phyloP scores from a whole-genome alignment of 2,113 vertebrate species.

The Serinus canaria region DNA sequence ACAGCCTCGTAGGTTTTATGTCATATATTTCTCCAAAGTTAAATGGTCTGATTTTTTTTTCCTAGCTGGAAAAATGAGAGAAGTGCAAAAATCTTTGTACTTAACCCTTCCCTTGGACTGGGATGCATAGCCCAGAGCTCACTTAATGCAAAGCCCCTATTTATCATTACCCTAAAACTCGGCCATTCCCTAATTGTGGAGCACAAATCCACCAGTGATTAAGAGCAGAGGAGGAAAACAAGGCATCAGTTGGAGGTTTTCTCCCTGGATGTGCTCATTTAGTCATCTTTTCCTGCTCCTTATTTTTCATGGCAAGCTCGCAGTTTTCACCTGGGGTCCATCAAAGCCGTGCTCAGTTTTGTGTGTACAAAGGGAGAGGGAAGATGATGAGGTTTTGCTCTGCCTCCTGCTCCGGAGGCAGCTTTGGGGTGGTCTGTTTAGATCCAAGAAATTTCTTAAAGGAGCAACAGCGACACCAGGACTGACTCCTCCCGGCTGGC shows the following conservation, averaged over 20 bases:
- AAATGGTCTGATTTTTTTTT: neutral
- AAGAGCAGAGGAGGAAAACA: neutral
- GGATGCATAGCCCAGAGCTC: neutral
- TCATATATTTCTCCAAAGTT: neutral
- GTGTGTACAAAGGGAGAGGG: neutral
- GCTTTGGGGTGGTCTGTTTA: slow-evolving; percentile 39
- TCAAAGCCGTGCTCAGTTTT: slow-evolving; percentile 44
- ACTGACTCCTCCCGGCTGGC: neutral
- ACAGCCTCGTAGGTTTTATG: neutral
- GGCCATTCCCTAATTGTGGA: neutral
- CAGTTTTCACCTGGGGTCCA: slow-evolving; percentile 40
- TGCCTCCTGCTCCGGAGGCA: neutral
- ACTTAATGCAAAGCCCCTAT: neutral
- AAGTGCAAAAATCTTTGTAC: neutral
- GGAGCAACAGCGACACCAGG: neutral
- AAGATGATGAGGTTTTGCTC: slow-evolving; percentile 39
- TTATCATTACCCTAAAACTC: neutral
- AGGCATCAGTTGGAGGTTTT: slow-evolving; percentile 33
- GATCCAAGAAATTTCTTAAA: neutral
- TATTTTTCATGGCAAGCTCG: slow-evolving; percentile 59
- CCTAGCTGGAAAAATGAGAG: neutral
- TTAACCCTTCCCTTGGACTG: neutral
- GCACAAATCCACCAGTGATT: slow-evolving; percentile 23
- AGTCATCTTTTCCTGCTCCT: slow-evolving; percentile 53
- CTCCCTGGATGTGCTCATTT: neutral